Conservation (phyloP, 2,888 invertebrate species). For the Craniophora ligustri region DNA sequence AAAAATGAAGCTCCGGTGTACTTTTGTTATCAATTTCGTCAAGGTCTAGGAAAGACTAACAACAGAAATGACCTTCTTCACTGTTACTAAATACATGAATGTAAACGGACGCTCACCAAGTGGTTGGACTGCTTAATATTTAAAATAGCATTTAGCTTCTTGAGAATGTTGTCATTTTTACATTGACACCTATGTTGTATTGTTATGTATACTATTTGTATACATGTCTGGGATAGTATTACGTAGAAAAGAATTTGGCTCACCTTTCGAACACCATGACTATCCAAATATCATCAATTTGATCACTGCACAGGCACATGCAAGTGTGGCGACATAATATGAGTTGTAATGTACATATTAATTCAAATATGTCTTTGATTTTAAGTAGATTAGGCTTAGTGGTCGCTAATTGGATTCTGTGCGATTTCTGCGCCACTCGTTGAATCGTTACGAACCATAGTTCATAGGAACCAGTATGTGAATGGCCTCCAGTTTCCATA, state of each 20-base stretch:
- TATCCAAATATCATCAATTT: constrained; percentile 6
- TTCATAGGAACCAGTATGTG: too few species aligned
- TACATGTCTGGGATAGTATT: neutral
- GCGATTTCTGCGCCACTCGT: too few species aligned
- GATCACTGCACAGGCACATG: constrained; percentile 3
- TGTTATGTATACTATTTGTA: neutral
- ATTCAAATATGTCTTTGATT: too few species aligned
- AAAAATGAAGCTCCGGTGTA: constrained; percentile 15
- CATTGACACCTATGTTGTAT: constrained; percentile 1
- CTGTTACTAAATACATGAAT: constrained; percentile 41
- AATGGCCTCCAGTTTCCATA: too few species aligned
- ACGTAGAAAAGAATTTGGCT: constrained; percentile 21
- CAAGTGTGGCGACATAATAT: constrained; percentile 12
- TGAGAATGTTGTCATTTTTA: neutral
- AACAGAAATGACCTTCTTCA: constrained; percentile 37
- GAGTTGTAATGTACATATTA: neutral
- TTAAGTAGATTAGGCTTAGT: too few species aligned
- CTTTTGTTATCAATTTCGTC: constrained; percentile 32
- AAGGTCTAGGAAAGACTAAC: constrained; percentile 44
- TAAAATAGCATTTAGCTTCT: constrained; percentile 9
- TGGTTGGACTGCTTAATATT: constrained; percentile 8
- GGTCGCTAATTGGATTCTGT: too few species aligned
- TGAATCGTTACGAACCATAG: too few species aligned
- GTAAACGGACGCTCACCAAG: constrained; percentile 19
- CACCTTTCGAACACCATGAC: constrained; percentile 7